phyloP scores from a whole-genome alignment of 92 coral and sea anemone species.

The Zoanthus sansibaricus region DNA sequence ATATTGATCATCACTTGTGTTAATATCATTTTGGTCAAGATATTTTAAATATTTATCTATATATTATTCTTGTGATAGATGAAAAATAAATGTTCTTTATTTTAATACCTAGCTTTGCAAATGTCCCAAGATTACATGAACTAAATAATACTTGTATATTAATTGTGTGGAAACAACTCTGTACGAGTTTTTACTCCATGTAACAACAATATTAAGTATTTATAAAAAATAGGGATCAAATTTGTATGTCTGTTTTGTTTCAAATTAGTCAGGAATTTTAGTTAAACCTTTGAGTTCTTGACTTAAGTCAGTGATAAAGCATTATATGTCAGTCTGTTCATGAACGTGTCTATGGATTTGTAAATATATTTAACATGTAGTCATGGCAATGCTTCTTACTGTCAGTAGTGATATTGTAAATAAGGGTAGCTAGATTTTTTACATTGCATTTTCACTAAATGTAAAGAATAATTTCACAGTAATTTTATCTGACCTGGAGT shows the following conservation, averaged over 20 bases:
- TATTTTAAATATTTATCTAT: not conserved
- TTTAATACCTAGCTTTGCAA: not conserved
- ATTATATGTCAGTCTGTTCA: not conserved
- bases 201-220: too few relatives aligned
- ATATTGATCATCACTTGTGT: not conserved
- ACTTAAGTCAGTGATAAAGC: not conserved
- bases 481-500: too few relatives aligned
- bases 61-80: not conserved
- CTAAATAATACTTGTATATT: not conserved
- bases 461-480: too few relatives aligned
- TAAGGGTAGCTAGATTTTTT: too few relatives aligned
- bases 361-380: not conserved
- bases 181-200: too few relatives aligned
- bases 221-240: not conserved
- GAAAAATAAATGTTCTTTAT: not conserved
- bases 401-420: not conserved
- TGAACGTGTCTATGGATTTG: not conserved
- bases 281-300: not conserved
- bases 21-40: not conserved
- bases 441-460: too few relatives aligned
- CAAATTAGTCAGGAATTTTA: not conserved
- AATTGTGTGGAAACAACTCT: not conserved
- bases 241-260: conserved; percentile 16
- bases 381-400: not conserved
- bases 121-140: not conserved